A percentile compares a stretch with the other conserved stretches of the same genome.
Evolutionary conservation across 2,797 vertebrate species (phyloP).

Genomic region (Remorina albescens): DNA sequence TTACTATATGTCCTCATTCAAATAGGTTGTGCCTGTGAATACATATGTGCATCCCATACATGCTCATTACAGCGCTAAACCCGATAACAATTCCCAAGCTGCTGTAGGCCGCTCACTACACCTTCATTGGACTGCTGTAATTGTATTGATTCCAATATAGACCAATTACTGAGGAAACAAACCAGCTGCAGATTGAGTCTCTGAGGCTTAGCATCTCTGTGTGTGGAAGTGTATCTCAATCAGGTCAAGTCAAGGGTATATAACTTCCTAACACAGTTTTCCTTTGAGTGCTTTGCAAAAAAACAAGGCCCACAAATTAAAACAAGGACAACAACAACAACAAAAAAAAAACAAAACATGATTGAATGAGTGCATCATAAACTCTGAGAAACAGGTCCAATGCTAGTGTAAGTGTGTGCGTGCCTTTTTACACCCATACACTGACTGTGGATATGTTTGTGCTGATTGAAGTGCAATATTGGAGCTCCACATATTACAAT

Average conservation of each 20-base stretch:
- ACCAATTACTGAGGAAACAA: constrained; percentile 69
- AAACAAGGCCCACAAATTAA: constrained; percentile 62
- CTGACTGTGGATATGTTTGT: constrained; percentile 48
- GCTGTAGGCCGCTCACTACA: constrained; percentile 61
- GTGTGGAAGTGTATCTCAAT: constrained; percentile 17
- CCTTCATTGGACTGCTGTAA: constrained; percentile 62
- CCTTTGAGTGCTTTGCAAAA: constrained; percentile 39
- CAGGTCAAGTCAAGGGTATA: constrained; percentile 57
- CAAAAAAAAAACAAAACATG: constrained; percentile 15
- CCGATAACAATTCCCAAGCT: constrained; percentile 75
- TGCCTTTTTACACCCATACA: constrained; percentile 28
- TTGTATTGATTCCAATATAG: constrained; percentile 76
- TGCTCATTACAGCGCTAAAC: constrained; percentile 73
- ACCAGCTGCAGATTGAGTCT: constrained; percentile 57
- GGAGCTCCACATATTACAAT: constrained; percentile 38
- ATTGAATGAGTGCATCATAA: constrained; percentile 54
- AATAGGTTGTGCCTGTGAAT: constrained; percentile 44
- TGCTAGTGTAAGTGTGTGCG: constrained; percentile 13
- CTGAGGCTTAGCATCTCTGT: constrained; percentile 37
- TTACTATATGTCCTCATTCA: constrained; percentile 64
- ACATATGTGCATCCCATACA: constrained; percentile 62
- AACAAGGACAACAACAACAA: constrained; percentile 35
- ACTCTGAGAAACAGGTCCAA: constrained; percentile 34
- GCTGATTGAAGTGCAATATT: constrained; percentile 53
- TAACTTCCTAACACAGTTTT: constrained; percentile 42